These are phyloP conservation scores for Choristoneura rosaceana DNA, from an alignment of 2,888 invertebrate genomes.

Conservation along the genomic window DNA sequence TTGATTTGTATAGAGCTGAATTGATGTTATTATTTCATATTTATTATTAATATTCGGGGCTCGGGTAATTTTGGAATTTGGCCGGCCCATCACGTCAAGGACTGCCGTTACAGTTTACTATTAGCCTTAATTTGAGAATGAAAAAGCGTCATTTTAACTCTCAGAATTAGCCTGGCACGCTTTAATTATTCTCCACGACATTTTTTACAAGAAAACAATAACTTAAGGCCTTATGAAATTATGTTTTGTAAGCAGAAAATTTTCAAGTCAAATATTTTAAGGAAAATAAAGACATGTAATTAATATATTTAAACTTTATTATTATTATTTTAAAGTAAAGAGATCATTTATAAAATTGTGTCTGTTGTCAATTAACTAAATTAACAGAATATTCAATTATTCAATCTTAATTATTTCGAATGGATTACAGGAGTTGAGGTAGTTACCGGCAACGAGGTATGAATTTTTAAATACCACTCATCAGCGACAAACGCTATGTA, in stretches of 20 bases:
- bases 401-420: too few species aligned
- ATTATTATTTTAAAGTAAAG: too few species aligned
- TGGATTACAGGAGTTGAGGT: too few species aligned
- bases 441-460: too few species aligned
- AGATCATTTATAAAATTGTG: too few species aligned
- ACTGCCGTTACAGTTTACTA: conserved; percentile 21
- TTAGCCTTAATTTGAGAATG: conserved; percentile 29
- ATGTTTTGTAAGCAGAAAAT: background rate
- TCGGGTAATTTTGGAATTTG: conserved; percentile 37
- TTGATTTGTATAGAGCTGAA: conserved; percentile 61
- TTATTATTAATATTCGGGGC: conserved; percentile 35
- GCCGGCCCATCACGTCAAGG: conserved; percentile 21
- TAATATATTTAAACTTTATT: too few species aligned
- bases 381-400: too few species aligned
- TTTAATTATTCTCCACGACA: background rate
- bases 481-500: background rate
- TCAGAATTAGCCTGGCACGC: conserved; percentile 13
- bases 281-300: too few species aligned
- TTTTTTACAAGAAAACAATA: background rate
- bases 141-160: conserved; percentile 9
- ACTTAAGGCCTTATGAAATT: background rate
- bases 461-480: too few species aligned
- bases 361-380: too few species aligned
- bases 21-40: conserved; percentile 39
- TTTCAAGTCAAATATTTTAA: too few species aligned